A percentile compares a stretch with the other conserved stretches of the same genome.
These are phyloP conservation scores for Menidia menidia DNA, from an alignment of 2,797 vertebrate species.

Conservation along the genomic window DNA sequence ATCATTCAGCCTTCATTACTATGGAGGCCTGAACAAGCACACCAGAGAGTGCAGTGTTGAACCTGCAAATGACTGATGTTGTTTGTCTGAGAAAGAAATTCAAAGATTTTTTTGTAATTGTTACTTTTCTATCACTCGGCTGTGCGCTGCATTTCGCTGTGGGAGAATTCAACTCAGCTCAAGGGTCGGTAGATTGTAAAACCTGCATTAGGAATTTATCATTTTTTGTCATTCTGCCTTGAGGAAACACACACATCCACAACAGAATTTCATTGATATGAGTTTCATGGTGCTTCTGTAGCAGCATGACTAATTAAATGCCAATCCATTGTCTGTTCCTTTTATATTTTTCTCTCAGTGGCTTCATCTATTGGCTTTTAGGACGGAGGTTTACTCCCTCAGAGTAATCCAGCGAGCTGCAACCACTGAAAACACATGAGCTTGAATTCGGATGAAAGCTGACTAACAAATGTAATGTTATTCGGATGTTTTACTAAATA, in stretches of 20 bases:
- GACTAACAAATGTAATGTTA: no score
- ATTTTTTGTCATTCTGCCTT: conserved; percentile 48
- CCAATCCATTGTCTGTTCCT: conserved; percentile 5
- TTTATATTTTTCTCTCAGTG: not conserved
- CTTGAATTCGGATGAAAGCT: not conserved
- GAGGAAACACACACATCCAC: conserved; percentile 44
- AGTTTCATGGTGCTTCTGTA: conserved; percentile 31
- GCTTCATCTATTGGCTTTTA: not conserved
- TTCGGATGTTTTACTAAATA: no score
- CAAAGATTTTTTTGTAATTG: conserved; percentile 35
- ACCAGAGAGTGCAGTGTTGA: conserved; percentile 17
- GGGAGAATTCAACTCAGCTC: conserved; percentile 46
- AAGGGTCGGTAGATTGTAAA: conserved; percentile 48
- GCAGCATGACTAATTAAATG: conserved; percentile 27
- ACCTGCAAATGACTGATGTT: conserved; percentile 40
- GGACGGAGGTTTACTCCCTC: not conserved
- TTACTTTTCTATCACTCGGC: conserved; percentile 21
- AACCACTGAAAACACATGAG: not conserved
- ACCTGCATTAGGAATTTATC: conserved; percentile 53
- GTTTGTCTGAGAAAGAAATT: conserved; percentile 35
- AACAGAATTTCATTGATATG: conserved; percentile 52
- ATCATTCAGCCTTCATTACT: conserved; percentile 54
- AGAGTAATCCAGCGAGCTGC: not conserved
- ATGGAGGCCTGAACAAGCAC: conserved; percentile 27
- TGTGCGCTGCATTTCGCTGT: conserved; percentile 31